Conservation (phyloP, 35 echinoderm and acorn worm genomes). For the Eucidaris tribuloides region DNA sequence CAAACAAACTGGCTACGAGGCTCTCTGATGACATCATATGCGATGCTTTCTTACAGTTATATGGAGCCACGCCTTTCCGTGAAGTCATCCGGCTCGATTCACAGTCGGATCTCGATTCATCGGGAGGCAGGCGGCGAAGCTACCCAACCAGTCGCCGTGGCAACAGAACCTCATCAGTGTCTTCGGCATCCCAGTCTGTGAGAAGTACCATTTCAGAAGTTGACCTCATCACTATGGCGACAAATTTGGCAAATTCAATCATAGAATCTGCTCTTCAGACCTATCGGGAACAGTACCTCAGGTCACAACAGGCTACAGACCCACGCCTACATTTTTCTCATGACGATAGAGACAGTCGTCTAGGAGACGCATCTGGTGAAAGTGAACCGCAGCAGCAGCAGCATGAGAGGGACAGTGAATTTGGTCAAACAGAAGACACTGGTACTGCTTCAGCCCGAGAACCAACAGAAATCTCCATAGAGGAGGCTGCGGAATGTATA, state of each 20-base stretch:
- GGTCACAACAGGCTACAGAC: neutral
- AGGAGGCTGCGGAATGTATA: neutral
- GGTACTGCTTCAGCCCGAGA: neutral
- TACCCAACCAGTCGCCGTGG: neutral
- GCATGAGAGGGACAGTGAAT: neutral
- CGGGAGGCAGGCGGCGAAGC: neutral
- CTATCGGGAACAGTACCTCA: conserved; percentile 53
- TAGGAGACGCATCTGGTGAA: no score
- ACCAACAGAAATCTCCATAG: neutral
- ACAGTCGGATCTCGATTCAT: neutral
- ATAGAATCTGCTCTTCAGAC: conserved; percentile 73
- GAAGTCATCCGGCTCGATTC: conserved; percentile 16
- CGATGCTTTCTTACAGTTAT: conserved; percentile 51
- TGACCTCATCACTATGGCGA: conserved; percentile 68
- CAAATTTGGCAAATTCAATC: conserved; percentile 79
- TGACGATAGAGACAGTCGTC: neutral
- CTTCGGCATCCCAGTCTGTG: neutral
- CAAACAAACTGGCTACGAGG: conserved; percentile 16
- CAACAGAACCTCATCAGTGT: conserved; percentile 21
- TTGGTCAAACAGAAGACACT: neutral
- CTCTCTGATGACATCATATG: conserved; percentile 33
- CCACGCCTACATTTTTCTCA: no score
- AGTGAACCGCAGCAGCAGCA: neutral
- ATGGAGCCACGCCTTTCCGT: conserved; percentile 19
- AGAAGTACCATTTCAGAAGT: conserved; percentile 44